phyloP scores from a whole-genome alignment of 1,140 invertebrate genomes.

The Vanessa tameamea region DNA sequence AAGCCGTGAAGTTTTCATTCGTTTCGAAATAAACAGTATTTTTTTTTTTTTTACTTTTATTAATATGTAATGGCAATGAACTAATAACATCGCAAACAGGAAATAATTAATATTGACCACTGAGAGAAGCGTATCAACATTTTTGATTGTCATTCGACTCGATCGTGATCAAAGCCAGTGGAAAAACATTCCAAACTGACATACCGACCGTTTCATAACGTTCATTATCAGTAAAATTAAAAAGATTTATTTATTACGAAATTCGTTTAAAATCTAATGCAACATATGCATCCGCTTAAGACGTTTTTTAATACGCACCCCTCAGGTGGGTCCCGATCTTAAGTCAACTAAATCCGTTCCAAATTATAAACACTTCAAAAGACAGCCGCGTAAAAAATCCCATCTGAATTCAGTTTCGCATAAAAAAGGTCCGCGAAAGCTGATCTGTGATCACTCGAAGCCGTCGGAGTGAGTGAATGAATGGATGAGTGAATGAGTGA shows the following conservation, averaged over 20 bases:
- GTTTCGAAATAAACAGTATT: no score
- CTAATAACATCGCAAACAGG: background rate
- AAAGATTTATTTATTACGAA: background rate
- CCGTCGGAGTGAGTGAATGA: conserved; percentile 63
- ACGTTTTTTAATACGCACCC: conserved; percentile 5
- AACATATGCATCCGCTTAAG: background rate
- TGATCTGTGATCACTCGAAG: conserved; percentile 70
- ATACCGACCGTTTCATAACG: no score
- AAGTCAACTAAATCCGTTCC: conserved; percentile 29
- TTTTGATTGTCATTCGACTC: no score
- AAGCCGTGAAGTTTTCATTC: no score
- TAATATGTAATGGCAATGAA: no score
- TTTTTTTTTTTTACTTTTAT: no score
- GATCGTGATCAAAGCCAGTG: no score
- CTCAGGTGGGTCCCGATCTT: conserved; percentile 29
- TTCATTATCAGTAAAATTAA: background rate
- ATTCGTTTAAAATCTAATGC: background rate
- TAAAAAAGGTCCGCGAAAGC: conserved; percentile 46
- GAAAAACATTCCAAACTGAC: no score
- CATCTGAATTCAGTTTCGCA: conserved; percentile 42
- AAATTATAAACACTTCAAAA: conserved; percentile 41
- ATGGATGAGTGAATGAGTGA: conserved; percentile 60
- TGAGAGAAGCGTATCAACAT: no score
- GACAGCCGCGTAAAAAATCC: conserved; percentile 35
- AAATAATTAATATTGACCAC: background rate